phyloP scores from a whole-genome alignment of 2,888 invertebrate species.

The Diarsia dahlii region DNA sequence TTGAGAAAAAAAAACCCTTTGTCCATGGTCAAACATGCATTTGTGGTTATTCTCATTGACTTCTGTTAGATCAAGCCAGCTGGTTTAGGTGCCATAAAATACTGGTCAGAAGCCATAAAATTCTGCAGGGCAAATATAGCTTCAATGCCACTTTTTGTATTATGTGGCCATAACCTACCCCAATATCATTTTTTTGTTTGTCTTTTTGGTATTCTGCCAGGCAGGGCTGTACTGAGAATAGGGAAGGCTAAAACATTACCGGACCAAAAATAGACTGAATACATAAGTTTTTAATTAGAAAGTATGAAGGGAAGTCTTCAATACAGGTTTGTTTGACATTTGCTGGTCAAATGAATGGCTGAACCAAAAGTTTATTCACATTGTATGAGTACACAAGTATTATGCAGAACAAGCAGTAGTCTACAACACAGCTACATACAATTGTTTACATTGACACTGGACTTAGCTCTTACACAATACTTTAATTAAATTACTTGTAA shows the following conservation, averaged over 20 bases:
- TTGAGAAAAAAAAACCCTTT: slow-evolving; percentile 11
- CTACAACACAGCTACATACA: slow-evolving; percentile 43
- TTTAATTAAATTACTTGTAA: slow-evolving; percentile 60
- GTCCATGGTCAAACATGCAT: slow-evolving; percentile 12
- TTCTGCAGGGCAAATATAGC: slow-evolving; percentile 26
- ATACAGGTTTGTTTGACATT: slow-evolving; percentile 40
- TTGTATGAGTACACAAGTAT: slow-evolving; percentile 28
- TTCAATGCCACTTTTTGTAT: slow-evolving; percentile 40
- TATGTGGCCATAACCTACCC: slow-evolving; percentile 52
- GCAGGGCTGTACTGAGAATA: slow-evolving; percentile 52
- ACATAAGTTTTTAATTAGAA: slow-evolving; percentile 36
- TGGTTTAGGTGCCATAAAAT: slow-evolving; percentile 32
- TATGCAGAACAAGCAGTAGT: slow-evolving; percentile 30
- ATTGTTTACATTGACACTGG: slow-evolving; percentile 63
- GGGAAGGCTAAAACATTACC: slow-evolving; percentile 49
- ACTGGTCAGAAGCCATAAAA: slow-evolving; percentile 44
- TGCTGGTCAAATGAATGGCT: slow-evolving; percentile 28
- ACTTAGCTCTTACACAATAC: slow-evolving; percentile 61
- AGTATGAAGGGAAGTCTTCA: slow-evolving; percentile 29
- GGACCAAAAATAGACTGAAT: slow-evolving; percentile 45
- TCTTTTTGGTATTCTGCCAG: slow-evolving; percentile 62
- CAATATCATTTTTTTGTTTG: slow-evolving; percentile 44
- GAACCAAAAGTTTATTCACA: slow-evolving; percentile 30
- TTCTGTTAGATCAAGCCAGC: not conserved
- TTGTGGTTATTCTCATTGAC: not conserved